A percentile compares a stretch with the other conserved stretches of the same genome.
Evolutionary conservation across 2,113 vertebrate genomes (phyloP).

Genomic region (Sorex araneus): DNA sequence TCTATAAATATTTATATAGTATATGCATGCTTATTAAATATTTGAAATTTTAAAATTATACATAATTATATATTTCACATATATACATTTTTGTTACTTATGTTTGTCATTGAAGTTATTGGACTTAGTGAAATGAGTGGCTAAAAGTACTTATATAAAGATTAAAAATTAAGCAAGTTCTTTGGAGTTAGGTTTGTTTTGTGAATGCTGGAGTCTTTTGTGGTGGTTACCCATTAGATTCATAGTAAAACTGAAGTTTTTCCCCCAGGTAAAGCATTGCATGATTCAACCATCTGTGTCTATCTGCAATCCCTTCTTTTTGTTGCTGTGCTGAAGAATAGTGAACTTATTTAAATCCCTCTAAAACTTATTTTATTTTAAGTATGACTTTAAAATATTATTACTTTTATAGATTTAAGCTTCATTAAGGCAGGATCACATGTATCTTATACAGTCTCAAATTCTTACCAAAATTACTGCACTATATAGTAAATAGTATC

Average conservation of each 20-base stretch:
- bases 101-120: neutral
- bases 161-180: constrained; percentile 29
- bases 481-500: constrained; percentile 46
- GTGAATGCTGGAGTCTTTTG: neutral
- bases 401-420: neutral
- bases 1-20: constrained; percentile 21
- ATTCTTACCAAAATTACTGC: constrained; percentile 41
- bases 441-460: neutral
- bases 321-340: neutral
- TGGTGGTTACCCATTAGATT: constrained; percentile 11
- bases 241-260: constrained; percentile 38
- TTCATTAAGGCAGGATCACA: neutral
- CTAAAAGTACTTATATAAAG: constrained; percentile 6
- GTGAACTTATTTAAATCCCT: constrained; percentile 27
- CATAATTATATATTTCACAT: too few relatives aligned
- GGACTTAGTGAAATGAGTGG: neutral
- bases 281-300: constrained; percentile 23
- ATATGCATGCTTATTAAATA: neutral
- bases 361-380: constrained; percentile 30
- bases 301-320: constrained; percentile 3
- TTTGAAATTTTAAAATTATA: neutral
- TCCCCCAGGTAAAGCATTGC: neutral
- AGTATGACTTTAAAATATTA: neutral
- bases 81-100: too few relatives aligned
- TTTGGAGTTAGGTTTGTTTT: constrained; percentile 33